phyloP scores from a whole-genome alignment of 2,888 invertebrate genomes.

The Andricus quercusramuli region DNA sequence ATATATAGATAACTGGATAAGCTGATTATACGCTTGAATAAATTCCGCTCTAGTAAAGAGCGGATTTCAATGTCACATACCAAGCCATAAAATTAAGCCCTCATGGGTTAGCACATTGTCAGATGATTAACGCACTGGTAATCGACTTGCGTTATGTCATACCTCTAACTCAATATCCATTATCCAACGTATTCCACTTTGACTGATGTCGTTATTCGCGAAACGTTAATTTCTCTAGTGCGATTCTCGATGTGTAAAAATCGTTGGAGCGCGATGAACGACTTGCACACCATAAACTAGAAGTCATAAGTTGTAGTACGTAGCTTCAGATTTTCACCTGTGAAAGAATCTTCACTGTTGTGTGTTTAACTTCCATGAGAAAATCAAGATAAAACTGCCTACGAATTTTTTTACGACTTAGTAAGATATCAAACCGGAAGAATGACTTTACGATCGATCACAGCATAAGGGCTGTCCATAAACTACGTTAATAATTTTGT shows the following conservation, averaged over 20 bases:
- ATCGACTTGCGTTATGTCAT: not conserved
- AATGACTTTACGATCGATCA: not conserved
- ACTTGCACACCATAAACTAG: not conserved
- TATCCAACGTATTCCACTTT: not conserved
- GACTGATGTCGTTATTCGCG: slow-evolving; percentile 7
- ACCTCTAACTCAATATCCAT: not conserved
- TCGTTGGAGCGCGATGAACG: not conserved
- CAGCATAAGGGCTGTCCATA: not conserved
- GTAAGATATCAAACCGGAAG: not conserved
- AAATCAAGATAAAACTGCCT: not conserved
- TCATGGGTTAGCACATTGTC: not conserved
- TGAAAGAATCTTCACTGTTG: not conserved
- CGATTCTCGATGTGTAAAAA: not conserved
- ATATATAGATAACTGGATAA: no score
- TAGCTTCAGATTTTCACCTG: not conserved
- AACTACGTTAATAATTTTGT: no score
- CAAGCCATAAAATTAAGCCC: not conserved
- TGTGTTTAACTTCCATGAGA: not conserved
- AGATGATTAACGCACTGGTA: not conserved
- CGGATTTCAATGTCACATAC: not conserved
- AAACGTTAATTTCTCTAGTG: not conserved
- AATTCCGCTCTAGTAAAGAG: not conserved
- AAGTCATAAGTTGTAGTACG: not conserved
- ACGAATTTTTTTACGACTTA: not conserved
- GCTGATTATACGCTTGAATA: not conserved